Evolutionary conservation across 2,797 vertebrate genomes (phyloP).

Genomic region (Myotis vivesi): DNA sequence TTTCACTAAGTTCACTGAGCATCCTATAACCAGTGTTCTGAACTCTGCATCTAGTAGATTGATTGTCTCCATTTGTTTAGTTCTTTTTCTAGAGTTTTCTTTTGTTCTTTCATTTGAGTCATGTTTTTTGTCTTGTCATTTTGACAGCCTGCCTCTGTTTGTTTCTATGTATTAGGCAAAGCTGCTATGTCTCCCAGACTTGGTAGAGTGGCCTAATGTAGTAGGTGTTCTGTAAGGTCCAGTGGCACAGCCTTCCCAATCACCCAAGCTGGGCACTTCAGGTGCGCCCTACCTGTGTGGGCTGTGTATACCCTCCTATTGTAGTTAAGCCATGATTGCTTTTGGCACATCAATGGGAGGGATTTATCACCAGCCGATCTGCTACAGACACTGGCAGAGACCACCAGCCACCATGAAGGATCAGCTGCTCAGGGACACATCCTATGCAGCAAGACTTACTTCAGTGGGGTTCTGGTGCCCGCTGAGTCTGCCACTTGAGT

Average conservation of each 20-base stretch:
- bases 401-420: background rate
- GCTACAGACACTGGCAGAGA: background rate
- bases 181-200: background rate
- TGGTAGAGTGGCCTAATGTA: background rate
- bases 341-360: background rate
- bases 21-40: background rate
- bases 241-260: background rate
- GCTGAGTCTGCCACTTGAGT: background rate
- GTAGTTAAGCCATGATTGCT: background rate
- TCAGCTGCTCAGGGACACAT: background rate
- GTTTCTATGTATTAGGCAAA: background rate
- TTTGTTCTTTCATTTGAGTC: background rate
- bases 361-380: background rate
- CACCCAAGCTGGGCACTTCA: background rate
- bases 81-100: background rate
- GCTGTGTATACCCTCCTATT: background rate
- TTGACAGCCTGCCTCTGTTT: background rate
- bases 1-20: background rate
- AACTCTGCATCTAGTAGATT: background rate
- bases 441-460: background rate
- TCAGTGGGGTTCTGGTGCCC: background rate
- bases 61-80: background rate
- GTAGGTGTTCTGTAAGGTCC: background rate
- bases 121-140: background rate
- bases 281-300: background rate